Evolutionary conservation across 1,140 invertebrate species (phyloP).

Genomic region (Hyphantria cunea): DNA sequence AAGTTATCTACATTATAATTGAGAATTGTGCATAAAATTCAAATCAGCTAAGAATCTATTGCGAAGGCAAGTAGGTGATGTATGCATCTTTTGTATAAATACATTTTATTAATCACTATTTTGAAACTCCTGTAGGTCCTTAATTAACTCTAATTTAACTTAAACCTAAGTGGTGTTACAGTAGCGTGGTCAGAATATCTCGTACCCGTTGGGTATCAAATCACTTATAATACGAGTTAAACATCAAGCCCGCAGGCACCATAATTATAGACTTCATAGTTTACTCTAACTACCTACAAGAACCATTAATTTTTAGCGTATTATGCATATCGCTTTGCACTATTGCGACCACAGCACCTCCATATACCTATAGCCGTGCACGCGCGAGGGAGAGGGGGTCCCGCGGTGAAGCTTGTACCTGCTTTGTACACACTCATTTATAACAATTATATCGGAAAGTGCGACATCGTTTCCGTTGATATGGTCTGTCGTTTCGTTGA

Average conservation of each 20-base stretch:
- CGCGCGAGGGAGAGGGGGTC: slow-evolving; percentile 38
- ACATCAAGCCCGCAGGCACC: slow-evolving; percentile 41
- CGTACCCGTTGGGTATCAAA: slow-evolving; percentile 35
- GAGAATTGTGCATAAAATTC: slow-evolving; percentile 68
- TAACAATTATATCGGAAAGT: slow-evolving; percentile 3
- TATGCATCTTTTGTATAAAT: slow-evolving; percentile 44
- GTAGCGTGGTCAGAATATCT: slow-evolving; percentile 53
- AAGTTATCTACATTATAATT: slow-evolving; percentile 48
- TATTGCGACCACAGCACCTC: slow-evolving; percentile 56
- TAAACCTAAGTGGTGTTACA: slow-evolving; percentile 69
- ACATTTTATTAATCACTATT: slow-evolving; percentile 43
- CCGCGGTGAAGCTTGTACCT: background rate
- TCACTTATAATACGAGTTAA: slow-evolving; percentile 43
- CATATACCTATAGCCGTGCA: slow-evolving; percentile 49
- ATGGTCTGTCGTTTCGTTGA: slow-evolving; percentile 42
- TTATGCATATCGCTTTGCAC: slow-evolving; percentile 75
- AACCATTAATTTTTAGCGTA: slow-evolving; percentile 71
- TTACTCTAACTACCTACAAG: slow-evolving; percentile 58
- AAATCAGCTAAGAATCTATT: slow-evolving; percentile 56
- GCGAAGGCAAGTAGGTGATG: slow-evolving; percentile 72
- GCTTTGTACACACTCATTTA: background rate
- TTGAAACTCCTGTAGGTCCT: slow-evolving; percentile 46
- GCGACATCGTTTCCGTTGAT: slow-evolving; percentile 27
- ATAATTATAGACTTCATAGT: slow-evolving; percentile 49
- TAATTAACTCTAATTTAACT: slow-evolving; percentile 47